Evolutionary conservation across 2,888 invertebrate species (phyloP), one percentile per base, ranked within the genome.

Genomic region (Caenorhabditis sp.): DNA sequence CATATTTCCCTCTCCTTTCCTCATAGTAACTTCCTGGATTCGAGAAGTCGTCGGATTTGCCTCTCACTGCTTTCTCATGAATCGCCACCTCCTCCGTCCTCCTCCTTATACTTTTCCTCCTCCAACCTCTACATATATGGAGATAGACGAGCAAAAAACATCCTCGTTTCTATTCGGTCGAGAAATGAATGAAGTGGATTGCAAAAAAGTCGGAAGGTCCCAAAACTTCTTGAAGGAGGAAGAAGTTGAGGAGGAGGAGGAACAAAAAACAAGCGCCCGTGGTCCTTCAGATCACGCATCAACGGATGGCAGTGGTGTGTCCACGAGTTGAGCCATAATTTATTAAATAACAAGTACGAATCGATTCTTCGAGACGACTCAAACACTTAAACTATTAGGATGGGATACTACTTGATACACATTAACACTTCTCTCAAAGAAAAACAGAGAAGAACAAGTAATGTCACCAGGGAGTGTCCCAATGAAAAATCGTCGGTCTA

Each of bases 141-240:
- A 38, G 38, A 41, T 72, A 73, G 51, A 73, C 49, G 73, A 73
- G 73, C 73, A 73, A 63, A 73, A 73, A 73, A 73, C 73, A 73
- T 61, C 61, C 73, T 38, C 38, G 19, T 47, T 58, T 72, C 47
- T 61, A 38, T 35, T 58, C 31, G 59, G 59, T 59, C 59, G 44
- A 59, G 72, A 58, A 59, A 58, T 59, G 44, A 70, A 70, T 70
- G 61, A 63, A 73, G 49, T 73, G 73, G 73, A 35, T 49, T 54
- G 54, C 24, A 54, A 26, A 26, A 54, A 51, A 63, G 73, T 51
- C 51, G 59, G 61, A 59, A 59, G 47, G 31, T 54, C 63, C 73
- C 61, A 74, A 75, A 76, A 66, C 66, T 68, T 56, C 66, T 66
- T 68, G 38, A 68, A 49, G 24, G 26, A 58, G 51, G 47, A 51